Base-by-base conservation (phyloP, 2,797 vertebrate genomes). In the Etheostoma perlongum region DNA sequence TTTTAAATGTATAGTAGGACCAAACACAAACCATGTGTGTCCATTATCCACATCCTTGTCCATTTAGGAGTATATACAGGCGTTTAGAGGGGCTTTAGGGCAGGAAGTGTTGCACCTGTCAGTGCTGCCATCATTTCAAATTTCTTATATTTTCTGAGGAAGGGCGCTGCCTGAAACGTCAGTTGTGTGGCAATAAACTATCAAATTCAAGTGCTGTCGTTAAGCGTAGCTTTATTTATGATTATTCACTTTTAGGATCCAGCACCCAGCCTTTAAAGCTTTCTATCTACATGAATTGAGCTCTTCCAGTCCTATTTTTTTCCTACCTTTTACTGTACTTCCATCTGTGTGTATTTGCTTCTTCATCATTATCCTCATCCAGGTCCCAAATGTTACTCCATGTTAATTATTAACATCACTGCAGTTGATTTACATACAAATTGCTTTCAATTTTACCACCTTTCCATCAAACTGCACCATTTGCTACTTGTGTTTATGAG, bases 341-440 rank as follows among this genome's bases (percentile, higher is more conserved):
- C 58, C 11, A 19, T 33, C 11, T 52, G 1, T 21, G 23, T 51
- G 15, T 33, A 27, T 72, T 55, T 18, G 1, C 7, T 6, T 67
- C 21, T 54, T 67, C 1, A 18, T 27, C n/a, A 1, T 59, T 46
- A 25, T 40, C 47, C 62, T 59, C 19, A 23, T 53, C 13, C 12
- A 64, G 33, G 36, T 64, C 66, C 21, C 3, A 62, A 19, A 51
- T 54, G 30, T 71, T 57, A 51, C 47, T 16, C 33, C 3, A 9
- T 36, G 18, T 70, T 66, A 23, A 63, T 67, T 79, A 71, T 82
- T 52, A 25, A 36, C n/a, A 65, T 49, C 25, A 75, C 18, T 47
- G 19, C 54, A 16, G 27, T 25, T 54, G 36, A 63, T 69, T 60
- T 48, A 9, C 36, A 75, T 21, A 30, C 1, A 68, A 54, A 47